Evolutionary conservation across 1,140 invertebrate species (phyloP), one percentile per base, ranked within the genome.

Genomic region (Prorops nasuta): DNA sequence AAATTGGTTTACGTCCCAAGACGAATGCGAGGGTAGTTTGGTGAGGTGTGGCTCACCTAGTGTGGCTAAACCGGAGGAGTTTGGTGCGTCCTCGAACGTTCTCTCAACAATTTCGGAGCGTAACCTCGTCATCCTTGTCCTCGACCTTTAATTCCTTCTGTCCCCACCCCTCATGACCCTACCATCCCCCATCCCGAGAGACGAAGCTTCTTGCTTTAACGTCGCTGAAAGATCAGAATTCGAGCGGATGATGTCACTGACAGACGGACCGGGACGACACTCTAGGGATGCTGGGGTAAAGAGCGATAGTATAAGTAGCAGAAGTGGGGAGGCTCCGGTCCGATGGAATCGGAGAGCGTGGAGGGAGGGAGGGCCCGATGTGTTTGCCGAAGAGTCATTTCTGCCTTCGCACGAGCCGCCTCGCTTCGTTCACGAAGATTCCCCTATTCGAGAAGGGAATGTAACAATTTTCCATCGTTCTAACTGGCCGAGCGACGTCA

Each of bases 161-260:
- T 28, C 10, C 24, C 10, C 4, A 4, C 10, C 24, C 24, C 24
- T 28, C 4, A 28, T 28, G 4, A 4, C 24, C 24, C 24, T 10
- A 6, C 24, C 24, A 28, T 4, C 24, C 34, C 34, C 16, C 34
- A 36, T 15, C 20, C 17, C 24, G 41, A 12, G 49, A n/a, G 60
- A 43, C 15, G 14, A 21, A 49, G 39, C 43, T 37, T 58, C 58
- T 51, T 58, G 45, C 48, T 45, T 58, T 49, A 58, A 58, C 54
- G 48, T 61, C 37, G 40, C 48, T 42, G 55, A 49, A 52, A 55
- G 58, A 61, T 63, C 55, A 52, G 45, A 55, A 63, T 44, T 58
- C 43, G 45, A 34, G 43, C 54, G 51, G 57, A 58, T 55, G 58
- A 58, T 51, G 60, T 54, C 44, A 44, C 15, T 47, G 58, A 62